Evolutionary conservation across 2,797 vertebrate genomes (phyloP).

Genomic region (Garrulus glandarius): DNA sequence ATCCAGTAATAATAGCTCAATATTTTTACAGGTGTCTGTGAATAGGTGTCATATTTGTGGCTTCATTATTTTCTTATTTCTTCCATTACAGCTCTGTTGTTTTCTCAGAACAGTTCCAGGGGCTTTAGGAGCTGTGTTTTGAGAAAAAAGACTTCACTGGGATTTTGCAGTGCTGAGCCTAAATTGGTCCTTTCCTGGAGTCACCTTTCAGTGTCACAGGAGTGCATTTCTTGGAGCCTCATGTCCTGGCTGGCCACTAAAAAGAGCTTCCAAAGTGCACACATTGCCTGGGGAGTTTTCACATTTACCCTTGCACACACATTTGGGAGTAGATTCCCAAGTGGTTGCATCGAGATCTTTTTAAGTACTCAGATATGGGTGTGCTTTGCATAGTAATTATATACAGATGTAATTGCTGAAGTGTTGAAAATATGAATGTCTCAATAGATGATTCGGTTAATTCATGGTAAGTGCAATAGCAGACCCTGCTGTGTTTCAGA

Average conservation of each 20-base stretch:
- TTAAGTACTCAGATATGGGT: neutral
- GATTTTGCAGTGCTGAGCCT: neutral
- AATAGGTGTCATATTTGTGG: neutral
- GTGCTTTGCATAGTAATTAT: neutral
- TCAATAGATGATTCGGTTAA: neutral
- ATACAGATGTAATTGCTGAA: neutral
- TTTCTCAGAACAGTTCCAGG: neutral
- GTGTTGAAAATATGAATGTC: neutral
- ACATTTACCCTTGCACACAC: neutral
- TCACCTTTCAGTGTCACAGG: rapidly evolving
- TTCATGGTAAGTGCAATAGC: neutral
- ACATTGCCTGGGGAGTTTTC: neutral
- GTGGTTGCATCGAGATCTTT: neutral
- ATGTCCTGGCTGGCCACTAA: neutral
- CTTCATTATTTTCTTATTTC: neutral
- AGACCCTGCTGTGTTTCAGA: neutral
- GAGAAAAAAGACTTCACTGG: neutral
- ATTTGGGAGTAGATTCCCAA: neutral
- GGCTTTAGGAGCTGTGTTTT: neutral
- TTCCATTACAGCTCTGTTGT: neutral
- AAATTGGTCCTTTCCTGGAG: neutral
- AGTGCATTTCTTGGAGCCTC: neutral
- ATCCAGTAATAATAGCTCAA: neutral
- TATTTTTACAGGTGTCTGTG: neutral
- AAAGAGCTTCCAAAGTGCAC: neutral